These are phyloP conservation scores for Drosophila nannoptera DNA, from an alignment of 1,140 invertebrate genomes.

Conservation along the genomic window DNA sequence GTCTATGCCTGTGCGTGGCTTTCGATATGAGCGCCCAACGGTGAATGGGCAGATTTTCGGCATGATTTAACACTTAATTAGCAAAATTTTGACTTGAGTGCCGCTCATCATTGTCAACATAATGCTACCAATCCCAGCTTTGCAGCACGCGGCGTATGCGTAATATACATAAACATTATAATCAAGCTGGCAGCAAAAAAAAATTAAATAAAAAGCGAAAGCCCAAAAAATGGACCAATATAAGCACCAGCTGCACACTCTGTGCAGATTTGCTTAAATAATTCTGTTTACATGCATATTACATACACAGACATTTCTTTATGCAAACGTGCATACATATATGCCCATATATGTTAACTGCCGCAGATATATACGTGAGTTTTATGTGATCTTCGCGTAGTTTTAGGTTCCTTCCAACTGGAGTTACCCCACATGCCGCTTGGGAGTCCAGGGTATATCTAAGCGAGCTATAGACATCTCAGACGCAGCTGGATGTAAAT, in stretches of 20 bases:
- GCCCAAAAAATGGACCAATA: neutral
- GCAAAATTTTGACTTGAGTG: conserved; percentile 71
- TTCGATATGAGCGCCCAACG: conserved; percentile 30
- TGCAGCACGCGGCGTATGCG: conserved; percentile 54
- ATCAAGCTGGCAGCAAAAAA: conserved; percentile 37
- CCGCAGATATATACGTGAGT: too few relatives aligned
- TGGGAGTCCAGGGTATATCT: conserved; percentile 1
- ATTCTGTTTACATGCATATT: too few relatives aligned
- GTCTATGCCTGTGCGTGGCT: neutral
- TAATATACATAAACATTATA: conserved; percentile 65
- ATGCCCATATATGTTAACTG: too few relatives aligned
- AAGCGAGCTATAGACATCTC: conserved; percentile 11
- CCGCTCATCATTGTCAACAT: conserved; percentile 57
- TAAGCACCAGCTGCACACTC: neutral
- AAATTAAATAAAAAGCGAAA: neutral
- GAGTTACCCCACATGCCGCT: neutral
- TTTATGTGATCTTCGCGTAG: too few relatives aligned
- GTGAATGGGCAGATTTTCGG: conserved; percentile 68
- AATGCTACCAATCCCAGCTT: conserved; percentile 13
- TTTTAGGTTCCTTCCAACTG: neutral
- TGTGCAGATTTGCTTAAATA: neutral
- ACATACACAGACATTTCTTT: too few relatives aligned
- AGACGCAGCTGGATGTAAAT: conserved; percentile 20
- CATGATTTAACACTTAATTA: conserved; percentile 77
- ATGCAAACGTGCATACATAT: too few relatives aligned